Conservation (phyloP, 2,797 vertebrate genomes). For the Gallinago nigripennis region DNA sequence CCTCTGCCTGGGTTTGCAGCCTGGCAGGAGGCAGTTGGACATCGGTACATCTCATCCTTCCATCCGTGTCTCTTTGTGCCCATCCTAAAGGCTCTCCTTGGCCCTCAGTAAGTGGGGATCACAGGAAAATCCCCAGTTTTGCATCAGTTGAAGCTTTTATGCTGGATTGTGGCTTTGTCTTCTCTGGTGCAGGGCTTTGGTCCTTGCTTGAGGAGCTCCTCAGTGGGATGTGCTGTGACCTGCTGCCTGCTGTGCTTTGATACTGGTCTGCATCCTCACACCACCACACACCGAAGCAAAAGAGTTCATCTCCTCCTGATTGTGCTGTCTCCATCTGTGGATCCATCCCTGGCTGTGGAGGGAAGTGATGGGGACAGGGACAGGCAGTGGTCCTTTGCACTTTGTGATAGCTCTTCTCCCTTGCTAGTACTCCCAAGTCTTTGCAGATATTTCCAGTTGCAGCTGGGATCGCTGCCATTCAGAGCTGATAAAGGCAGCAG, state of each 20-base stretch:
- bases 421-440: not conserved
- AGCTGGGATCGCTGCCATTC: not conserved
- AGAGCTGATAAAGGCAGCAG: not conserved
- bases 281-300: fast-evolving
- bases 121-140: not conserved
- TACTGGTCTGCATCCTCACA: not conserved
- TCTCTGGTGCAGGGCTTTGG: fast-evolving
- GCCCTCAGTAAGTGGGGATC: not conserved
- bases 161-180: fast-evolving
- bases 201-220: not conserved
- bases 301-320: not conserved
- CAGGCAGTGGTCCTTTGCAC: not conserved
- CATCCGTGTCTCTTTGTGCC: not conserved
- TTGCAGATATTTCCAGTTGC: not conserved
- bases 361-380: not conserved
- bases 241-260: not conserved
- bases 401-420: not conserved
- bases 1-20: not conserved
- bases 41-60: not conserved
- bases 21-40: not conserved
- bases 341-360: not conserved
- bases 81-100: not conserved
- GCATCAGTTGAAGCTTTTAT: not conserved
- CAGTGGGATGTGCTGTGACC: not conserved
- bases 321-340: not conserved